phyloP scores from a whole-genome alignment of 2,797 vertebrate species.

The Neolamprologus multifasciatus region DNA sequence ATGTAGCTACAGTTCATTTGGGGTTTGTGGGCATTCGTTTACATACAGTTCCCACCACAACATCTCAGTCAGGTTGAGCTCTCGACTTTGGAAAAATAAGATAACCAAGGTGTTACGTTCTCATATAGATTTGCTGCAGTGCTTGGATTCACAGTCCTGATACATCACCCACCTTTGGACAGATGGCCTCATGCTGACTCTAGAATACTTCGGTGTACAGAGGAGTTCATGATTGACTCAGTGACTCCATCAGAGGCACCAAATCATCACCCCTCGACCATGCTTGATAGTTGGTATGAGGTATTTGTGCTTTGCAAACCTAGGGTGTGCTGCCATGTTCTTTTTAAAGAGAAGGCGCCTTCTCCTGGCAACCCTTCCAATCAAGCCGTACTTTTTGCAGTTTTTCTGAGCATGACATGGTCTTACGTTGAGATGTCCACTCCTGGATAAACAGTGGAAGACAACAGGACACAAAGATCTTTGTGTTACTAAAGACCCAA shows the following conservation, averaged over 20 bases:
- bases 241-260: background rate
- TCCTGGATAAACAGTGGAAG: background rate
- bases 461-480: background rate
- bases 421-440: background rate
- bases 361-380: background rate
- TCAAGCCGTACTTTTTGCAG: background rate
- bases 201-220: background rate
- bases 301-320: background rate
- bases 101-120: background rate
- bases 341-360: rapidly evolving
- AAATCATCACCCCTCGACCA: background rate
- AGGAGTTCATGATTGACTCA: background rate
- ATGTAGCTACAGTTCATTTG: background rate
- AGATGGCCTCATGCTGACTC: background rate
- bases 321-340: background rate
- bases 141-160: background rate
- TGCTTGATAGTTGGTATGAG: background rate
- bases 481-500: background rate
- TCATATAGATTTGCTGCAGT: background rate
- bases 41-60: background rate
- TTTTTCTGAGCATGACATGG: background rate
- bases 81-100: background rate
- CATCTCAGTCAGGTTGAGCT: background rate
- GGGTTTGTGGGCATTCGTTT: background rate
- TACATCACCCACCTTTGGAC: rapidly evolving